Percentiles rank a stretch among this genome's conserved stretches.
Conservation (phyloP, 2,113 vertebrate species). For the Peromyscus maniculatus region DNA sequence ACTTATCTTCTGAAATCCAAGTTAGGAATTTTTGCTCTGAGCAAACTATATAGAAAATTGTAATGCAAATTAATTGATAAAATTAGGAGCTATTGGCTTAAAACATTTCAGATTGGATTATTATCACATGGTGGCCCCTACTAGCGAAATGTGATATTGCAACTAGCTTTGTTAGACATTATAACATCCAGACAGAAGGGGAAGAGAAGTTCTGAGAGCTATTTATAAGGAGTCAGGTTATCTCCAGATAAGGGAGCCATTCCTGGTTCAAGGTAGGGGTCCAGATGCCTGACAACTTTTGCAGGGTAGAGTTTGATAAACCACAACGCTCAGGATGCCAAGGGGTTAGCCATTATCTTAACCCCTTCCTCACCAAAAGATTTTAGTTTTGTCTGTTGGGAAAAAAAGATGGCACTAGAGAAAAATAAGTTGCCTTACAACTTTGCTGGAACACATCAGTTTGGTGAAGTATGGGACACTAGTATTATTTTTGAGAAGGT, state of each 20-base stretch:
- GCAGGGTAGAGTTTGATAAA: constrained; percentile 83
- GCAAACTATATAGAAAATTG: constrained; percentile 52
- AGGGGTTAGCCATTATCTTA: constrained; percentile 81
- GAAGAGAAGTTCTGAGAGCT: constrained; percentile 74
- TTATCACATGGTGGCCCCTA: constrained; percentile 76
- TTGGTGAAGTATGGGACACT: constrained; percentile 79
- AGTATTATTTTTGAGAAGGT: constrained; percentile 81
- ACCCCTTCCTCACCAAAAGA: constrained; percentile 83
- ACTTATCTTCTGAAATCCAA: constrained; percentile 75
- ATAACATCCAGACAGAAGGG: constrained; percentile 73
- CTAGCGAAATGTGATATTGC: constrained; percentile 75
- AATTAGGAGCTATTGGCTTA: constrained; percentile 61
- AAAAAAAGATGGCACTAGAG: constrained; percentile 77
- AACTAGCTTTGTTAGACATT: constrained; percentile 76
- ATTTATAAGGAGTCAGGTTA: constrained; percentile 75
- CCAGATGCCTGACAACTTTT: constrained; percentile 76
- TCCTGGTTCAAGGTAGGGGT: constrained; percentile 77
- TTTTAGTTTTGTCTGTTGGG: constrained; percentile 81
- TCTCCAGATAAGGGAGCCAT: constrained; percentile 74
- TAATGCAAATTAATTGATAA: constrained; percentile 63
- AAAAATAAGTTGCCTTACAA: constrained; percentile 81
- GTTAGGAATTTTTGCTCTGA: constrained; percentile 69
- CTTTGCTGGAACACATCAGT: constrained; percentile 82
- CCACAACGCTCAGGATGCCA: constrained; percentile 81
- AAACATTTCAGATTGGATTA: constrained; percentile 67